Conservation (phyloP, 2,113 vertebrate species). For the Balaeniceps rex region DNA sequence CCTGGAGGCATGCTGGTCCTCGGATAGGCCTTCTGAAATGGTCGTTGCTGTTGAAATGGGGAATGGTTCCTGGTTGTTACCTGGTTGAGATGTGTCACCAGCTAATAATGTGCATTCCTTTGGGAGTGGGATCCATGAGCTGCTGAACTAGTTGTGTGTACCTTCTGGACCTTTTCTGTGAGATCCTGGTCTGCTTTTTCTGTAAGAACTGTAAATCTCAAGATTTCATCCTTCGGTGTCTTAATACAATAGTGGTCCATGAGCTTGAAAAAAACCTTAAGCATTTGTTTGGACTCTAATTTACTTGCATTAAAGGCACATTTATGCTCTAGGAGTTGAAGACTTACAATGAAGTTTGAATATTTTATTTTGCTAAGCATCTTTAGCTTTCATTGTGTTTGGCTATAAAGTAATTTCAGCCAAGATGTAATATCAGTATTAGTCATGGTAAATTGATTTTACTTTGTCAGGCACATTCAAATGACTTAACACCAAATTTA, state of each 20-base stretch:
- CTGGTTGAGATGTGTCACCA: not conserved
- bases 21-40: not conserved
- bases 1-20: not conserved
- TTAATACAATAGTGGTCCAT: not conserved
- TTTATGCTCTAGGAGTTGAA: not conserved
- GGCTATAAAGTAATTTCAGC: not conserved
- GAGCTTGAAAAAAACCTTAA: not conserved
- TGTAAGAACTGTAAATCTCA: not conserved
- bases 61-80: not conserved
- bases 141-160: not conserved
- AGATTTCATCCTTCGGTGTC: not conserved
- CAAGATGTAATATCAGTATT: not conserved
- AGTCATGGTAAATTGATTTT: not conserved
- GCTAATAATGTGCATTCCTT: rapidly evolving
- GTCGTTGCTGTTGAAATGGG: not conserved
- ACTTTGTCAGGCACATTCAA: not conserved
- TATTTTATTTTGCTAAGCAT: not conserved
- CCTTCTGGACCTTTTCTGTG: not conserved
- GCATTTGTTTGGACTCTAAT: not conserved
- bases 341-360: not conserved
- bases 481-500: not conserved
- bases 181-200: not conserved
- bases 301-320: not conserved
- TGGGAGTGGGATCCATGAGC: not conserved
- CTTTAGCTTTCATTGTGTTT: not conserved